Conservation (phyloP, 1,140 invertebrate genomes). For the Caenorhabditis inopinata region DNA sequence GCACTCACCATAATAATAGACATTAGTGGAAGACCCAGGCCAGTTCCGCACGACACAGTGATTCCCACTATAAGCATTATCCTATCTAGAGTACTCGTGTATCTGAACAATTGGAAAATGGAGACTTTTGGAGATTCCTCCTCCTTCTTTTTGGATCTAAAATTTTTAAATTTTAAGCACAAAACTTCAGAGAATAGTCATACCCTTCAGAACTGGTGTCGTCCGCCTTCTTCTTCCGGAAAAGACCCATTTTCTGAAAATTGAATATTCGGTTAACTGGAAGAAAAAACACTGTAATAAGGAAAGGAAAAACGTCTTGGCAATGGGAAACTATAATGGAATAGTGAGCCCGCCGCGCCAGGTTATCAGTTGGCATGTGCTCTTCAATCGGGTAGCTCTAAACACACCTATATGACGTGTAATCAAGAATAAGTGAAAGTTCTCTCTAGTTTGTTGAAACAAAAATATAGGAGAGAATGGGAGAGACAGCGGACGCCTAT, state of each 20-base stretch:
- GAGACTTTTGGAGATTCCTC: conserved; percentile 12
- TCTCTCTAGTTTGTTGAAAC: conserved; percentile 20
- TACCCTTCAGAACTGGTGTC: not conserved
- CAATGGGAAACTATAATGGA: not conserved
- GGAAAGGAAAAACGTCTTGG: not conserved
- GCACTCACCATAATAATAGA: conserved; percentile 49
- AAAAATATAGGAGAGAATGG: not conserved
- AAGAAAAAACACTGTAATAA: not conserved
- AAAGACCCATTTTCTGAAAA: conserved; percentile 37
- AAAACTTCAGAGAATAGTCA: not conserved
- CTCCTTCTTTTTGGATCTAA: not conserved
- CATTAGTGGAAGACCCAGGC: conserved; percentile 47
- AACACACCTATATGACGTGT: too few species aligned
- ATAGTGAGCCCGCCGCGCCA: not conserved
- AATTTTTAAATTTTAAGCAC: not conserved
- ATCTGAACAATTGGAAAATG: conserved; percentile 47
- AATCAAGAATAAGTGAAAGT: too few species aligned
- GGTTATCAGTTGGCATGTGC: conserved; percentile 7
- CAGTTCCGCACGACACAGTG: conserved; percentile 39
- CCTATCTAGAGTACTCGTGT: conserved; percentile 41
- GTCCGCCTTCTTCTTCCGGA: conserved; percentile 34
- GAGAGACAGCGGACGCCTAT: not conserved
- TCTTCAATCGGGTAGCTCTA: not conserved
- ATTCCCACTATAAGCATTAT: conserved; percentile 44
- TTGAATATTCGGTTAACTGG: not conserved